Evolutionary conservation across 1,140 invertebrate genomes (phyloP), one percentile per base, ranked within the genome.

Genomic region (Nixonia krombeini): DNA sequence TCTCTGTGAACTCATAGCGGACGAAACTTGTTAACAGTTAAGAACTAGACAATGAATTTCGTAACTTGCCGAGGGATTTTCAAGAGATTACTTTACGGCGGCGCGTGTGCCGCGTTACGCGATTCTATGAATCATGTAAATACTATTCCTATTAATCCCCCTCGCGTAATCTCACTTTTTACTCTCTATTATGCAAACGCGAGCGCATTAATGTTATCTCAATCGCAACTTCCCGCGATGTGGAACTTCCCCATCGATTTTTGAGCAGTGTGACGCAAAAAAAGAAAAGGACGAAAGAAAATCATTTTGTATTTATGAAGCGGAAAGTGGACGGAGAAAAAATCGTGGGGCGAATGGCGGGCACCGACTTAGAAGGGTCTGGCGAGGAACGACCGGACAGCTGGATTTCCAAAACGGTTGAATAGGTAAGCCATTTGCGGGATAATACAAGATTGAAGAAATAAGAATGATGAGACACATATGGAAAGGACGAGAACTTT

Each of bases 401-500:
- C 56, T 42, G 66, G 61, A 64, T 59, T 56, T 61, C 51, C 55
- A 63, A 64, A 70, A 70, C 56, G 67, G 56, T 64, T 61, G 67
- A 70, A 51, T 70, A 64, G 67, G 56, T 61, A 64, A 64, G 56
- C 67, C 67, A 70, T 70, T 70, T 70, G 67, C 41, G 56, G 56
- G 56, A 64, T 70, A 64, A 70, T 70, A 70, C 67, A 65, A 70
- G 57, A 70, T 70, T 70, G 67, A 70, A 70, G 61, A 62, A 70
- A 70, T 70, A 65, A 65, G 57, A 70, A 65, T 57, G 61, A 70
- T 61, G 67, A 70, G 61, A 57, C 47, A 47, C 51, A 57, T 65
- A 70, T 61, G 61, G 52, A 57, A 70, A 70, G 57, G 56, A 65
- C 42, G 51, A 70, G 46, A 44, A 64, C 46, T 70, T 57, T 10